phyloP scores from a whole-genome alignment of 2,797 vertebrate genomes.

The Spinibarbus caldwelli region DNA sequence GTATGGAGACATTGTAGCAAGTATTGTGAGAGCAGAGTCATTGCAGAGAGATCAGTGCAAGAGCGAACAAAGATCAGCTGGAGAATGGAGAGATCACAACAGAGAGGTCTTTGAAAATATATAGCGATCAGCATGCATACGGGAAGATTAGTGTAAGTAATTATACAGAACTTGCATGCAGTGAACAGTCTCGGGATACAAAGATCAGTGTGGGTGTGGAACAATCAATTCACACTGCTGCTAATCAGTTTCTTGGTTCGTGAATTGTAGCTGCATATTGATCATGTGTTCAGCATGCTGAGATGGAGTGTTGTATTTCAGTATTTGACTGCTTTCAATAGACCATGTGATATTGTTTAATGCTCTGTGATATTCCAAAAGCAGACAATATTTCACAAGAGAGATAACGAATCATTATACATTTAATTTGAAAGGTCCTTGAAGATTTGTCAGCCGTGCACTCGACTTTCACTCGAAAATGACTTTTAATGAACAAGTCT shows the following conservation, averaged over 20 bases:
- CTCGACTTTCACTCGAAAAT: background rate
- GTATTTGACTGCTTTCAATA: constrained; percentile 37
- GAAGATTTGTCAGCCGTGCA: constrained; percentile 11
- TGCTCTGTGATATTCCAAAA: constrained; percentile 13
- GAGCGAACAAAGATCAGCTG: background rate
- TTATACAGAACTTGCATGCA: constrained; percentile 38
- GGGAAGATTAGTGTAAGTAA: constrained; percentile 47
- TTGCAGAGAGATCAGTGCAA: background rate
- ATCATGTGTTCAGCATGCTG: constrained; percentile 35
- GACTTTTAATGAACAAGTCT: constrained; percentile 34
- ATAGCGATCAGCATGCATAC: constrained; percentile 24
- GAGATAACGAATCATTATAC: constrained; percentile 24
- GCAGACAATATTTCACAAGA: constrained; percentile 24
- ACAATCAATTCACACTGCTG: constrained; percentile 50
- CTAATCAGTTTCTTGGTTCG: constrained; percentile 47
- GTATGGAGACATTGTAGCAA: background rate
- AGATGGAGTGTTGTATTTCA: constrained; percentile 31
- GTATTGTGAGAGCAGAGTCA: background rate
- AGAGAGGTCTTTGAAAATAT: constrained; percentile 5
- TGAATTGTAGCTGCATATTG: constrained; percentile 48
- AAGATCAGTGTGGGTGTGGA: constrained; percentile 47
- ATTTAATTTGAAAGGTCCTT: constrained; percentile 27
- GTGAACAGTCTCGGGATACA: constrained; percentile 36
- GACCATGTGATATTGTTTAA: constrained; percentile 1
- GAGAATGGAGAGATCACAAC: constrained; percentile 8